A percentile compares a stretch with the other conserved stretches of the same genome.
Conservation (phyloP, 2,888 invertebrate genomes). For the Tipula helvola region DNA sequence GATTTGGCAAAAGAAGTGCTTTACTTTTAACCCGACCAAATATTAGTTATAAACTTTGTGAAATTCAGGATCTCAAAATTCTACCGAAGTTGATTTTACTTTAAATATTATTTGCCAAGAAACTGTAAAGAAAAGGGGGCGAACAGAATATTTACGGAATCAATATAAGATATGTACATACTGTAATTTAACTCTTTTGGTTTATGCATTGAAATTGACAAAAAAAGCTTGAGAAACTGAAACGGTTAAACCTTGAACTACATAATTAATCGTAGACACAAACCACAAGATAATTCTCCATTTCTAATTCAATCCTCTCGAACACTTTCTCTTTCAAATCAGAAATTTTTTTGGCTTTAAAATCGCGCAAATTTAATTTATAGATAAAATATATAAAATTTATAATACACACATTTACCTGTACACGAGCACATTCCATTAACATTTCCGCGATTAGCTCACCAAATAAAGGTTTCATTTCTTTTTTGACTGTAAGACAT, state of each 20-base stretch:
- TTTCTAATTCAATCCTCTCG: neutral
- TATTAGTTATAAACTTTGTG: no score
- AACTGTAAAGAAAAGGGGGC: no score
- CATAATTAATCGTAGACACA: neutral
- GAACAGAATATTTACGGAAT: neutral
- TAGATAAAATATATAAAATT: neutral
- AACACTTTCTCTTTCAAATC: constrained; percentile 8
- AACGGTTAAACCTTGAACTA: no score
- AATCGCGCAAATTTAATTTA: neutral
- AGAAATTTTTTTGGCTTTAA: neutral
- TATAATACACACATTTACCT: constrained; percentile 31
- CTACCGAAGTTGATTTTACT: no score
- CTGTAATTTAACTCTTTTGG: neutral
- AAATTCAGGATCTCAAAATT: no score
- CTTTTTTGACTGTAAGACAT: constrained; percentile 49
- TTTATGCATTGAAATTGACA: no score
- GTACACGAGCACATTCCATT: constrained; percentile 49
- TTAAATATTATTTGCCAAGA: no score
- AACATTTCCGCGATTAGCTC: constrained; percentile 52
- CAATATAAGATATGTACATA: no score
- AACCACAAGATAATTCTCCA: neutral
- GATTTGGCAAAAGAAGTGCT: neutral
- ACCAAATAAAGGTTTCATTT: constrained; percentile 51
- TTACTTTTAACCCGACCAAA: neutral
- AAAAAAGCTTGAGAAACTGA: no score